Evolutionary conservation across 2,797 vertebrate species (phyloP).

Genomic region (Hypotaenidia philippensis): DNA sequence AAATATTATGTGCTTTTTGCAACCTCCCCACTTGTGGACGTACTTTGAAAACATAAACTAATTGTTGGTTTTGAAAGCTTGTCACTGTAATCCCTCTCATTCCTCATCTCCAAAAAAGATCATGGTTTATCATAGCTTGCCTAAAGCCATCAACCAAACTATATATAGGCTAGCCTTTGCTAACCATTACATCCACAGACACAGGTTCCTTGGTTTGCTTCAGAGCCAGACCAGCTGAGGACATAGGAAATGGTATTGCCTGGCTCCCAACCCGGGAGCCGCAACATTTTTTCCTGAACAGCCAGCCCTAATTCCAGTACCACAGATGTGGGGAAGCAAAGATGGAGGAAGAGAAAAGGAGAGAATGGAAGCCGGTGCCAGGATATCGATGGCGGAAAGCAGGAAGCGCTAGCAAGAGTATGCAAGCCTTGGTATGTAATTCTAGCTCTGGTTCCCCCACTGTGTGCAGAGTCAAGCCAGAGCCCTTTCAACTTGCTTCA

Average conservation of each 20-base stretch:
- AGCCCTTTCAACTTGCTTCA: not conserved
- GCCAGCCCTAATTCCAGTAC: conserved; percentile 9
- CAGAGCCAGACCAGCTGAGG: conserved; percentile 32
- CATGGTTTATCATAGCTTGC: conserved; percentile 43
- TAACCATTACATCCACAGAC: conserved; percentile 35
- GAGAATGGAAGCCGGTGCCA: not conserved
- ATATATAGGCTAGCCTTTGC: conserved; percentile 54
- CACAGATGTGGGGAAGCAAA: not conserved
- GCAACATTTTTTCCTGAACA: conserved; percentile 55
- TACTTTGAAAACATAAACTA: conserved; percentile 53
- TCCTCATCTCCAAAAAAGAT: conserved; percentile 29
- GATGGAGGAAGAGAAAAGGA: not conserved
- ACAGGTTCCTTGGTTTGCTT: conserved; percentile 61
- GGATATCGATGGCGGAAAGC: not conserved
- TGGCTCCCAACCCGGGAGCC: conserved; percentile 15
- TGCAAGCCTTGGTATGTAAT: not conserved
- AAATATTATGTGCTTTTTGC: not conserved
- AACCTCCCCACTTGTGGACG: conserved; percentile 14
- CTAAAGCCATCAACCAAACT: conserved; percentile 37
- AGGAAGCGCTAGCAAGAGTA: not conserved
- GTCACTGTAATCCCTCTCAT: conserved; percentile 56
- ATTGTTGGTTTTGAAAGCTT: conserved; percentile 61
- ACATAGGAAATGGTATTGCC: conserved; percentile 16
- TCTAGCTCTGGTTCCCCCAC: not conserved
- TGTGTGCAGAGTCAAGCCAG: not conserved